phyloP scores from a whole-genome alignment of 2,888 invertebrate species.

The Reticulitermes lucifugus region DNA sequence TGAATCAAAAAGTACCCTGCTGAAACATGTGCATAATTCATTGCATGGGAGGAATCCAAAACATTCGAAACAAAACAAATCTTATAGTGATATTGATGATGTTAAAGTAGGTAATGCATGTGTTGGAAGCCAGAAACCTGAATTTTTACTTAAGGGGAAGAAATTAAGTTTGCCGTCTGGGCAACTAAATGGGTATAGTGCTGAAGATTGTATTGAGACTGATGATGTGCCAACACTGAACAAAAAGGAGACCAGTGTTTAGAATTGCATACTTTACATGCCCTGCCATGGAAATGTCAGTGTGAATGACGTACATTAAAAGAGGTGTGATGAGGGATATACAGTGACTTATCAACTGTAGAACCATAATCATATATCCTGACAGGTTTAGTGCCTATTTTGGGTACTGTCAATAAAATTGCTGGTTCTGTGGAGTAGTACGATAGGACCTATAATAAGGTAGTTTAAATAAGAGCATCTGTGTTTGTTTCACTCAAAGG shows the following conservation, averaged over 20 bases:
- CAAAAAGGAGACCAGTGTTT: constrained; percentile 50
- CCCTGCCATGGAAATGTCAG: background rate
- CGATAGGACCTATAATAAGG: too few species aligned
- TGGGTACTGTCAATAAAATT: background rate
- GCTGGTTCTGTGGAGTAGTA: too few species aligned
- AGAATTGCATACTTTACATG: background rate
- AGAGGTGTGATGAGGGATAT: background rate
- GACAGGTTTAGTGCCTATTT: background rate
- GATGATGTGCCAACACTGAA: constrained; percentile 43
- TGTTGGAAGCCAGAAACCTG: background rate
- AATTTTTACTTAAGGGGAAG: constrained; percentile 20
- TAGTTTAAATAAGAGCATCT: too few species aligned
- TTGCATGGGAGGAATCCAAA: background rate
- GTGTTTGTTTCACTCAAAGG: too few species aligned
- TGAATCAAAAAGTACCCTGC: background rate
- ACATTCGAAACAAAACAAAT: constrained; percentile 16
- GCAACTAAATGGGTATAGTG: background rate
- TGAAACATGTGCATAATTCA: background rate
- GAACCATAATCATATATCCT: background rate
- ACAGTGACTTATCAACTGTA: background rate
- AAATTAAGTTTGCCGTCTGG: constrained; percentile 10
- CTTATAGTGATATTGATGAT: background rate
- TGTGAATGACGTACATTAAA: background rate
- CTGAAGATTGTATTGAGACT: background rate
- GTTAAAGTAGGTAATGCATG: background rate